Evolutionary conservation across 2,113 vertebrate species (phyloP), one percentile per base, ranked within the genome.

Genomic region (Vombatus ursinus): DNA sequence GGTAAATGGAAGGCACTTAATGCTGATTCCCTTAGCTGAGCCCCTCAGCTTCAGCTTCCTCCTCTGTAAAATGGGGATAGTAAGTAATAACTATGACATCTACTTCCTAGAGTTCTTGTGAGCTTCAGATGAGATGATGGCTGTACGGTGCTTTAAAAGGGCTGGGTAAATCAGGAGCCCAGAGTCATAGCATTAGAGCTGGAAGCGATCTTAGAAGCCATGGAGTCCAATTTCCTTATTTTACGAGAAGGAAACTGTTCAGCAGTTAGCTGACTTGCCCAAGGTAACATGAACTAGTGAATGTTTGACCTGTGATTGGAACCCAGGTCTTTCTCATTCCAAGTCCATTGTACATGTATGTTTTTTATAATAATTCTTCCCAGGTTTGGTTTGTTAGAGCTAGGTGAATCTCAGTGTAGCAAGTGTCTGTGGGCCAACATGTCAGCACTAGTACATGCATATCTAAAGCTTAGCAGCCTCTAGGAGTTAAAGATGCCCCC

Each of bases 401-500:
- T 84, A 44, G 14, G n/a, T 84, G 37, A 84, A n/a, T 84, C n/a
- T 44, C 6, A 44, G 37, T 84, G 19, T 84, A 84, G n/a, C 68
- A 84, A 8, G 19, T 77, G 37, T 77, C 68, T n/a, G 4, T 19
- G 37, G 5, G 9, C 4, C 68, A 77, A n/a, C 68, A 77, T n/a
- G 37, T n/a, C 16, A 10, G 68, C 37, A 77, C 37, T n/a, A 12
- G 37, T 44, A 44, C 19, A 2, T 44, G 16, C 19, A 44, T 84
- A 84, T 84, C 68, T 8, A 84, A 84, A 84, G 68, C n/a, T 84
- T 44, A 84, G 37, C 37, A 44, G n/a, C n/a, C 90, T 93, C 47
- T 84, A 50, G 94, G 94, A 95, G 53, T 90, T 50, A 89, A 94
- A 26, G 37, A 28, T 93, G 48, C 48, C 77, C 51, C 50, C 91